Conservation (phyloP, 2,113 vertebrate genomes). For the Ardeotis arabs region DNA sequence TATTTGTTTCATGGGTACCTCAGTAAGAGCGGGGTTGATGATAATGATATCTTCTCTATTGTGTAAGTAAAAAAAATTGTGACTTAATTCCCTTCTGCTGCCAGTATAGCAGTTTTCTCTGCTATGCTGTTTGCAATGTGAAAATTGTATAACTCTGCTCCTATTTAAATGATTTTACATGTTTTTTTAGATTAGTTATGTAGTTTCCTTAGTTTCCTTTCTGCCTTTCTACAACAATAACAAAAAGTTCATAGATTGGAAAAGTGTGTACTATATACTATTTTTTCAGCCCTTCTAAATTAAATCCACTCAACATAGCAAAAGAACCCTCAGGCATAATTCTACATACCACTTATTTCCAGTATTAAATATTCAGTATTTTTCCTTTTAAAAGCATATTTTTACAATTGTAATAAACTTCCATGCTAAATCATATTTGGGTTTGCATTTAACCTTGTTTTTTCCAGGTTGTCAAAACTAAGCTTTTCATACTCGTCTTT, state of each 20-base stretch:
- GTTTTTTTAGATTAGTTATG: not conserved
- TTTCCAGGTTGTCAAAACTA: constrained; percentile 23
- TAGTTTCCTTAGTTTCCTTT: not conserved
- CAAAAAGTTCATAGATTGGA: constrained; percentile 17
- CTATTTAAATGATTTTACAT: not conserved
- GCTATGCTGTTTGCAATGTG: not conserved
- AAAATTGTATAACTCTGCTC: not conserved
- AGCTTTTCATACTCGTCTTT: constrained; percentile 24
- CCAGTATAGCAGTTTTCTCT: not conserved
- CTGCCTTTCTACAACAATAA: not conserved
- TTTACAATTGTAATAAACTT: constrained; percentile 56
- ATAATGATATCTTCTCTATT: not conserved
- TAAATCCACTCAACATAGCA: constrained; percentile 57
- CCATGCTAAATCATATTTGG: not conserved
- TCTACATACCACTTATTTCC: constrained; percentile 65
- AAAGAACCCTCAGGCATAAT: constrained; percentile 65
- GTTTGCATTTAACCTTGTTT: constrained; percentile 35
- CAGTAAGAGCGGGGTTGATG: not conserved
- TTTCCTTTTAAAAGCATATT: constrained; percentile 66
- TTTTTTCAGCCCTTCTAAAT: constrained; percentile 57
- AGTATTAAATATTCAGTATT: constrained; percentile 73
- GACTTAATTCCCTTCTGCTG: not conserved
- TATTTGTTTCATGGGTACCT: not conserved
- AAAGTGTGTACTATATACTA: constrained; percentile 21
- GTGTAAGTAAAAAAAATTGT: not conserved